Percentiles rank a stretch among this genome's conserved stretches.
Conservation (phyloP, 1,140 invertebrate genomes). For the Himalopsyche phryganea region DNA sequence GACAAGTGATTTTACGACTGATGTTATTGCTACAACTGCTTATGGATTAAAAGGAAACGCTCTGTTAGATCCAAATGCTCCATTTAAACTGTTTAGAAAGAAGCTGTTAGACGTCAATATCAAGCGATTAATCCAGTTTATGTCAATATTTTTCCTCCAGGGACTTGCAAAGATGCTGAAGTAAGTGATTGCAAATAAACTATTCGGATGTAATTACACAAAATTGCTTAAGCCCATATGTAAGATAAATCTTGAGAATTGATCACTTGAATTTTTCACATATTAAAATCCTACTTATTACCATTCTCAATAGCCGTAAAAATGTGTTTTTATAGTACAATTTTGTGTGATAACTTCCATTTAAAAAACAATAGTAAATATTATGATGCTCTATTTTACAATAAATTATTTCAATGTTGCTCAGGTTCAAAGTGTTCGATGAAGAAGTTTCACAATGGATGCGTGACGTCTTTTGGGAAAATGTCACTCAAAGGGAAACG, state of each 20-base stretch:
- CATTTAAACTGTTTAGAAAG: constrained; percentile 38
- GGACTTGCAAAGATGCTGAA: constrained; percentile 26
- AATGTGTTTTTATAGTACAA: too few species aligned
- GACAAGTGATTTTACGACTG: constrained; percentile 49
- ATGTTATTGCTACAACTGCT: constrained; percentile 52
- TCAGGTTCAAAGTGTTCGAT: constrained; percentile 33
- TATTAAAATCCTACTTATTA: too few species aligned
- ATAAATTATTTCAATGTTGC: too few species aligned
- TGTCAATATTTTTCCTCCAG: constrained; percentile 39
- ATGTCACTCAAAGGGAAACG: constrained; percentile 35
- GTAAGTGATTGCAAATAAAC: too few species aligned
- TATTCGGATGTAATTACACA: too few species aligned
- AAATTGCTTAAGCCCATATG: too few species aligned
- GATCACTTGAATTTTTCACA: too few species aligned
- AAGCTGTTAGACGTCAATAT: constrained; percentile 34
- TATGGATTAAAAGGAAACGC: constrained; percentile 53
- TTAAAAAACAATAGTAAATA: too few species aligned
- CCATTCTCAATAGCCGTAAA: too few species aligned
- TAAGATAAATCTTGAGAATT: too few species aligned
- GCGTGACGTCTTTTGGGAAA: constrained; percentile 36
- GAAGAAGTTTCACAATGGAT: constrained; percentile 34
- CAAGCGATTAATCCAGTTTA: constrained; percentile 32
- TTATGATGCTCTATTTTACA: too few species aligned
- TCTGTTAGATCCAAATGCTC: constrained; percentile 41
- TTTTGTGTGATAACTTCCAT: too few species aligned